Conservation (phyloP, 2,888 invertebrate species). For the Megalurothrips usitatus region DNA sequence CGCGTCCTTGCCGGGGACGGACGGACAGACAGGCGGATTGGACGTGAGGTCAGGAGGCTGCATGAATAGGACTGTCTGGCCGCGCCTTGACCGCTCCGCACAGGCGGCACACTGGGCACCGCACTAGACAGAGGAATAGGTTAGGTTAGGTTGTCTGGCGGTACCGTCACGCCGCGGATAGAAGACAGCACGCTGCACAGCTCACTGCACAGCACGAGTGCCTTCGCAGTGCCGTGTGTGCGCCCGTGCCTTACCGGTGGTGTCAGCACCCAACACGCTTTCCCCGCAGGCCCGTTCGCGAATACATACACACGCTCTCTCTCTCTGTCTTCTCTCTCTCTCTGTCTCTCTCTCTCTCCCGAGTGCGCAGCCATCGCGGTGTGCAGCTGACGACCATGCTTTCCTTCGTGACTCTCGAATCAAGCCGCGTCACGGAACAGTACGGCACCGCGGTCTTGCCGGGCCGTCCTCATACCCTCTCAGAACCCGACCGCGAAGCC, state of each 20-base stretch:
- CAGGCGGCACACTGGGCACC: background rate
- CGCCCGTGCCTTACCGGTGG: background rate
- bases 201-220: too few relatives aligned
- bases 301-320: background rate
- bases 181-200: background rate
- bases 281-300: background rate
- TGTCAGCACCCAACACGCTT: background rate
- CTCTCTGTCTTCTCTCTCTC: background rate
- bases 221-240: too few relatives aligned
- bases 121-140: too few relatives aligned
- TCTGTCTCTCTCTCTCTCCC: background rate
- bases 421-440: background rate
- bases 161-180: too few relatives aligned
- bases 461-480: too few relatives aligned
- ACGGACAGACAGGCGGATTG: background rate
- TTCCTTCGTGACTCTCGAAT: conserved; percentile 4
- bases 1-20: background rate
- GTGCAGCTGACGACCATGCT: background rate
- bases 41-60: background rate
- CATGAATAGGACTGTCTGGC: background rate
- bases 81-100: background rate
- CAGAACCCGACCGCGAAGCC: too few relatives aligned
- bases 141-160: background rate
- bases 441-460: background rate
- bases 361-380: background rate